Evolutionary conservation across 2,113 vertebrate genomes (phyloP), one percentile per base, ranked within the genome.

Genomic region (Menidia beryllina): DNA sequence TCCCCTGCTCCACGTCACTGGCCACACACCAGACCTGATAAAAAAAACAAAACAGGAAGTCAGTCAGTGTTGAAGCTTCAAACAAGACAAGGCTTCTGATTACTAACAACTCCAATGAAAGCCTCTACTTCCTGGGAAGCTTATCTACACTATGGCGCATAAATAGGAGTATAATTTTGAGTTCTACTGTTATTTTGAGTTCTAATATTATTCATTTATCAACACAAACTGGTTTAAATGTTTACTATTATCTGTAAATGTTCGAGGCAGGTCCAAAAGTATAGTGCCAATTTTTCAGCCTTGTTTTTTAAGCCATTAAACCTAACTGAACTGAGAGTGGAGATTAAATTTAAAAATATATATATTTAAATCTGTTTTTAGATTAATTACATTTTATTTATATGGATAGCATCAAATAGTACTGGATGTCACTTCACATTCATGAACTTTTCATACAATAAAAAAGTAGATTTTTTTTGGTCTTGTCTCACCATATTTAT

Each of bases 11-110:
- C 58, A 91, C 87, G 30, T 93, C 93, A 0, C 96, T 95, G 68
- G 94, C 93, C 85, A 97, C 69, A 86, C 97, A 98, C 97, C 96
- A 98, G 52, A 99, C 93, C 97, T 99, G 82, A 75, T 0, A 26
- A 63, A 27, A 55, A 63, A 27, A 55, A 0, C 5, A 20, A 76
- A 3, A 77, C 38, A 51, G 20, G 64, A 59, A 47, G 63, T n/a
- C n/a, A 13, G 61, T 34, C 19, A 45, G 19, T 5, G 7, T 34
- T 70, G 14, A 47, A 17, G 64, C 9, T 49, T 21, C n/a, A 49
- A 52, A 3, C 1, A 15, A 74, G 39, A 63, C 17, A 10, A 7
- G 13, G 17, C 17, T 27, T 53, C 12, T 62, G 7, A 34, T 52
- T 58, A 41, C 41, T 23, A 73, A 27, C 14, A 13, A 34, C 19